Conservation (phyloP, 1,140 invertebrate species). For the Bactericera cockerelli region DNA sequence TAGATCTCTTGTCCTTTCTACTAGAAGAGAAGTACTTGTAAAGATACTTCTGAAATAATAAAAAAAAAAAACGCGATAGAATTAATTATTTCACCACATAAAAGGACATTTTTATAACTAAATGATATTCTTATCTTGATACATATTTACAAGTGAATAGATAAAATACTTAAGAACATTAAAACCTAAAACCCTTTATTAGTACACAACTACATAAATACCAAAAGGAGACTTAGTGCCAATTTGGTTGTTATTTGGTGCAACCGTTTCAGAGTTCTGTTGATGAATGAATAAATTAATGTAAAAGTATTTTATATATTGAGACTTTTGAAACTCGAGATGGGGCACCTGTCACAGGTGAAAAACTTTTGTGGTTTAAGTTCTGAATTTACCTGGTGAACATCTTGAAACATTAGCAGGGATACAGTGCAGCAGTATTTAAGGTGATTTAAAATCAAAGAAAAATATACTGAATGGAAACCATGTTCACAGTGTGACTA, state of each 20-base stretch:
- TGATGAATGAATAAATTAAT: no score
- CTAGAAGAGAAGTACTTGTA: not conserved
- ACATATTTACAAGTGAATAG: not conserved
- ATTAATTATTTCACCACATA: not conserved
- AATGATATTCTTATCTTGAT: not conserved
- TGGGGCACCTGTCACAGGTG: not conserved
- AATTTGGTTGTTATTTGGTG: no score
- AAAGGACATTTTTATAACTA: not conserved
- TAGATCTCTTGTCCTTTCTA: not conserved
- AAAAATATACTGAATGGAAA: no score
- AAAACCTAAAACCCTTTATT: no score
- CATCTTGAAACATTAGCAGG: not conserved
- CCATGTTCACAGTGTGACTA: no score
- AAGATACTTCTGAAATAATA: not conserved
- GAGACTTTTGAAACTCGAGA: not conserved
- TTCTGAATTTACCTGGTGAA: not conserved
- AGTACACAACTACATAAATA: no score
- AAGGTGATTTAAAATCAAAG: not conserved
- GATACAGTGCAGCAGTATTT: not conserved
- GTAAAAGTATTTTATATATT: no score
- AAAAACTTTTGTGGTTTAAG: not conserved
- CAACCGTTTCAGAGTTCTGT: no score
- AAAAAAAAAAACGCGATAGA: no score
- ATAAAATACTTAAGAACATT: no score
- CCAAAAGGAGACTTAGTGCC: no score